Base-by-base conservation (phyloP, 2,797 vertebrate genomes). In the Argentina silus region DNA sequence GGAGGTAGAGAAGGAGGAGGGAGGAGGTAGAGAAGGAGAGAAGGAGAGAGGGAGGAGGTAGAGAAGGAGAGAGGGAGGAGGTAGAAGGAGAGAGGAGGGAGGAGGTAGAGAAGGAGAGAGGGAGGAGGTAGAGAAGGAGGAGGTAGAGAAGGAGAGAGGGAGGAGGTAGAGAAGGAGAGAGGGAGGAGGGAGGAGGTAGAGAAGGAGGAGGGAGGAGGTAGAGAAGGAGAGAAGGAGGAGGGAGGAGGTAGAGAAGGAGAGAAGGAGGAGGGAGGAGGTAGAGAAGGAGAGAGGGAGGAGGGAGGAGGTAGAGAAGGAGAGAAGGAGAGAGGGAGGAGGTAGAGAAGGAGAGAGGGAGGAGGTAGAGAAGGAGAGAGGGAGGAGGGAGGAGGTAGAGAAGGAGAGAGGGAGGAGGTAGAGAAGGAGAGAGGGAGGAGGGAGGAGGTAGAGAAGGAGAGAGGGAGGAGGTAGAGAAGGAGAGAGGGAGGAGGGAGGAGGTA, bases 341-440 rank as follows among this genome's bases (percentile, higher is more conserved):
- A 53, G 67, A 36, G 27, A 36, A 36, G 27, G 27, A 36, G 27
- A 36, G 27, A 36, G 2, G 4, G 27, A n/a, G n/a, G 75, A 81
- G 75, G 78, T 48, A 53, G 67, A 36, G 27, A 36, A 36, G 27
- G 27, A 36, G 27, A 36, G 27, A 36, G 2, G 4, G 27, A n/a
- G n/a, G n/a, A n/a, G n/a, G n/a, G n/a, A n/a, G n/a, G 75, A 81
- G 75, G 78, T 48, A 53, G 67, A 36, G 27, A 36, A 36, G 27
- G 27, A 36, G 27, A 36, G 27, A 36, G 2, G 4, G 27, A n/a
- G n/a, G 75, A 81, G 75, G 78, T 48, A 53, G 67, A 36, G 27
- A 36, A 36, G 27, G 27, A 36, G 27, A 36, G 27, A 36, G 2
- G 4, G 27, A n/a, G n/a, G n/a, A n/a, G n/a, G n/a, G n/a, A n/a